phyloP scores from a whole-genome alignment of 2,797 vertebrate genomes.

The Clamator glandarius region DNA sequence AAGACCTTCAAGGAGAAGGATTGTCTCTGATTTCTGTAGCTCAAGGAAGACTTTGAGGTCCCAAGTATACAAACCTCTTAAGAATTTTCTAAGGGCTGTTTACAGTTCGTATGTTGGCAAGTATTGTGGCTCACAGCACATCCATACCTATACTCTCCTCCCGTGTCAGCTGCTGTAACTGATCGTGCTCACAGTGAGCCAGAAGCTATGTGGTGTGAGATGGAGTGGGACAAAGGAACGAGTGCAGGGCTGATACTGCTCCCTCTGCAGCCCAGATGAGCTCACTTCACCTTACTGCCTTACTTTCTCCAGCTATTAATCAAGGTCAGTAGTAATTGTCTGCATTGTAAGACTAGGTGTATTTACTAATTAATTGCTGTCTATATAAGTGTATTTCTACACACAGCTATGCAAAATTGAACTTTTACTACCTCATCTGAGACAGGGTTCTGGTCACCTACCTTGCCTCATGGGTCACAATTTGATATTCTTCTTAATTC shows the following conservation, averaged over 20 bases:
- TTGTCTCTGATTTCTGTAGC: neutral
- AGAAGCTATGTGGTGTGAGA: neutral
- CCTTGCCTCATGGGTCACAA: neutral
- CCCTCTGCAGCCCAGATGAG: neutral
- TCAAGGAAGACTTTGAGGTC: neutral
- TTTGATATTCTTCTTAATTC: neutral
- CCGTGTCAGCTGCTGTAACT: fast-evolving
- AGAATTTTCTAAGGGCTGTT: neutral
- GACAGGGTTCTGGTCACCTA: neutral
- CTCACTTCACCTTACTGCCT: neutral
- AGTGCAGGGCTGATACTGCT: too few species aligned
- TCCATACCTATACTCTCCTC: neutral
- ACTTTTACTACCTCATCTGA: neutral
- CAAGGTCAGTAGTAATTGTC: neutral
- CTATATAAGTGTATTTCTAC: neutral
- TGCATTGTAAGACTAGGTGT: neutral
- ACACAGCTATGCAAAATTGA: neutral
- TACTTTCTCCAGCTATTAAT: neutral
- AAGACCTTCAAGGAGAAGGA: neutral
- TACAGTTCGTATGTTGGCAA: neutral
- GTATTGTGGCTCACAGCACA: neutral
- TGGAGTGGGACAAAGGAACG: neutral
- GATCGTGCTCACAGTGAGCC: neutral
- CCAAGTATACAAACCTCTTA: neutral
- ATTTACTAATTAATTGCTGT: neutral